phyloP scores from a whole-genome alignment of 2,888 invertebrate genomes.

The Tholera decimalis region DNA sequence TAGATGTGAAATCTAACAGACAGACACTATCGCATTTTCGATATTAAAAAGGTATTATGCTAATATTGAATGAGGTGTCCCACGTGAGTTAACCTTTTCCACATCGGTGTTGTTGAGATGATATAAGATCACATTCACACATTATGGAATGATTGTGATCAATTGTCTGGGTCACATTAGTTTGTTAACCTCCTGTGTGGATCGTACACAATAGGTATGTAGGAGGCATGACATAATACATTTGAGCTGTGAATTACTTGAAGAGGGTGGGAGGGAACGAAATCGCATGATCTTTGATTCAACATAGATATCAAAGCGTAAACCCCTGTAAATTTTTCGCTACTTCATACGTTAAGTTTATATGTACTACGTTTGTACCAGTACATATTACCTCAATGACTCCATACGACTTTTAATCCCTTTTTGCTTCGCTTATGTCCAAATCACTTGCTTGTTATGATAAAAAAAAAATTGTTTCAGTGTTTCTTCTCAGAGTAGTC shows the following conservation, averaged over 20 bases:
- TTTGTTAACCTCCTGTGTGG: slow-evolving; percentile 61
- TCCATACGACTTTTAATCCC: no score
- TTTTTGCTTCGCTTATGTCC: no score
- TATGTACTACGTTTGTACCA: no score
- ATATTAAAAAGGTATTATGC: no score
- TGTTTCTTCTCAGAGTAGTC: no score
- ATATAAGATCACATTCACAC: slow-evolving; percentile 43
- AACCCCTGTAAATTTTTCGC: no score
- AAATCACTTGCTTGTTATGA: no score
- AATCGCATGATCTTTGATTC: not conserved
- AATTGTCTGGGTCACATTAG: slow-evolving; percentile 62
- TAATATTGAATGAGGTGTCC: not conserved
- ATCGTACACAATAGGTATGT: slow-evolving; percentile 36
- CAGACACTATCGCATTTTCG: no score
- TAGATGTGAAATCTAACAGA: no score
- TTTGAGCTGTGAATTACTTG: not conserved
- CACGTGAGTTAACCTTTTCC: slow-evolving; percentile 8
- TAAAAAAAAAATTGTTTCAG: no score
- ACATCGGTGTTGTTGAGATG: slow-evolving; percentile 18
- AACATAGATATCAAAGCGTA: not conserved
- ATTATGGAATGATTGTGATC: slow-evolving; percentile 47
- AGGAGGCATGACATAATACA: slow-evolving; percentile 47
- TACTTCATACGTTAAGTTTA: no score
- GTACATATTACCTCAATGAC: no score
- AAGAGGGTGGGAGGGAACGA: not conserved